Percentiles rank a stretch among this genome's conserved stretches.
Conservation (phyloP, 2,888 invertebrate genomes). For the Abrostola triplasia region DNA sequence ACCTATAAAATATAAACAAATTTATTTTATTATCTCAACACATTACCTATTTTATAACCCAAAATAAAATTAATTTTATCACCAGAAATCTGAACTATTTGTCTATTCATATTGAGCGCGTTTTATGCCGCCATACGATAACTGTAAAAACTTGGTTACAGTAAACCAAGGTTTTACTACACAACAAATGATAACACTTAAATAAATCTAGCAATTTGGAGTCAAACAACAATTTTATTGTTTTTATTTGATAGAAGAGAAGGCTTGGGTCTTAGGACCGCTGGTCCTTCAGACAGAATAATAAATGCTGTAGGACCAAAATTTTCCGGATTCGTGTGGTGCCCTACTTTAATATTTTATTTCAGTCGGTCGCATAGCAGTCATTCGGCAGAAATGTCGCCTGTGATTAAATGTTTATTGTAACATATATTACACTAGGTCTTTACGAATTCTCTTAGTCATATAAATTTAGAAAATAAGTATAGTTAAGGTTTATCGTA, state of each 20-base stretch:
- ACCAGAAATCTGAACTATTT: too few species aligned
- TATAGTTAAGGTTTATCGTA: neutral
- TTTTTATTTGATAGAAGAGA: slow-evolving; percentile 30
- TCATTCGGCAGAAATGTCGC: slow-evolving; percentile 24
- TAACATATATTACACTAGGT: slow-evolving; percentile 32
- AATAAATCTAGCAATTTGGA: slow-evolving; percentile 13
- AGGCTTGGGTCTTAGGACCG: slow-evolving; percentile 21
- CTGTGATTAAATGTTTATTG: slow-evolving; percentile 49
- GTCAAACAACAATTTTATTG: slow-evolving; percentile 23
- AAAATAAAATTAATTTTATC: too few species aligned
- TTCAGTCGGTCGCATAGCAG: slow-evolving; percentile 27
- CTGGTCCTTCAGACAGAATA: slow-evolving; percentile 43
- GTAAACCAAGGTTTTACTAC: slow-evolving; percentile 1
- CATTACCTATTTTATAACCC: too few species aligned
- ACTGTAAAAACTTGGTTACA: neutral
- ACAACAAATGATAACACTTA: slow-evolving; percentile 4
- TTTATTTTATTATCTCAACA: too few species aligned
- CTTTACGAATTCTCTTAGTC: slow-evolving; percentile 43
- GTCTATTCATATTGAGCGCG: neutral
- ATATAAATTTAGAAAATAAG: slow-evolving; percentile 20
- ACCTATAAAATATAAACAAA: too few species aligned
- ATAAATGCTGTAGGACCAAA: slow-evolving; percentile 37
- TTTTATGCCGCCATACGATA: neutral
- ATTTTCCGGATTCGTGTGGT: slow-evolving; percentile 22
- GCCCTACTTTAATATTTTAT: slow-evolving; percentile 46